Base-by-base conservation (phyloP, 2,797 vertebrate species). In the Xenentodon cancila region DNA sequence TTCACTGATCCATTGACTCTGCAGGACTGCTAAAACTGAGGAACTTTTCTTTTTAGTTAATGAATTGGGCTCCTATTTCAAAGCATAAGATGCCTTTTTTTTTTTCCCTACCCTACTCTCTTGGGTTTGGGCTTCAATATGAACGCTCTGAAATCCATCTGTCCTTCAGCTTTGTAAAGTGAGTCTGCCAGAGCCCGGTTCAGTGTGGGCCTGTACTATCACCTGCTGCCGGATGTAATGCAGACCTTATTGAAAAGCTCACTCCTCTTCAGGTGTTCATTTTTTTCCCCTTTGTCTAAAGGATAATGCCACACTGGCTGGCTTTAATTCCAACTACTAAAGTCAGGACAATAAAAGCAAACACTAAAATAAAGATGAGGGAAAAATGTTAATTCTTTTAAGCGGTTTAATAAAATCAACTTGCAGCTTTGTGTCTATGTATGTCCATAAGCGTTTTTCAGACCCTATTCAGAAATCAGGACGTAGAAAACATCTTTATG, bases 401-500 rank as follows among this genome's bases (percentile, higher is more conserved):
- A 21, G 20, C 21, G 50, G 22, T 21, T 53, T 53, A 42, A 64
- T 72, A 65, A 42, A 43, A 12, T 32, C 51, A 22, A n/a, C 22
- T 34, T 1, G 15, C 47, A 34, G 43, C 16, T 27, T 18, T 25
- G 68, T 69, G 55, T 53, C 53, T 50, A 20, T 47, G 71, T 46
- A 53, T 58, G 57, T 53, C 59, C 73, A 68, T 15, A 9, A 56
- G 62, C 66, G 61, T 48, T 80, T 77, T 57, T 50, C 45, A 78
- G 71, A 74, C 61, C 68, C 58, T 58, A 53, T 74, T 77, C 68
- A 56, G 56, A 75, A 85, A 84, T 78, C 67, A 78, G 74, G 81
- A 80, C 27, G 7, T 69, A 70, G 63, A 75, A 70, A 84, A 77
- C 70, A 57, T 82, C 67, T 82, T 80, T 67, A 81, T 81, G 84